Base-by-base conservation (phyloP, 2,113 vertebrate genomes). In the Erythrocercus mccallii region DNA sequence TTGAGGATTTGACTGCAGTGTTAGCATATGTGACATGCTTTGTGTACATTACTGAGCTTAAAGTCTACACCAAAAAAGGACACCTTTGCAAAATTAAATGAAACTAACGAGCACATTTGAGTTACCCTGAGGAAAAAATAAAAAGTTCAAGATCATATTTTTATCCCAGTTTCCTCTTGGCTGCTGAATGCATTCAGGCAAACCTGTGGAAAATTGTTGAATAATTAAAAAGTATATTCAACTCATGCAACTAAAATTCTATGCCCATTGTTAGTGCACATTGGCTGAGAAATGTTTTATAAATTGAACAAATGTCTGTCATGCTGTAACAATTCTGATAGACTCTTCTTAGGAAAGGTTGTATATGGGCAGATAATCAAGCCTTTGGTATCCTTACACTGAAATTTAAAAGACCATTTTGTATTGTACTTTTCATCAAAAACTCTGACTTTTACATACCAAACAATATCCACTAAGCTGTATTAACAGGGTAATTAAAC, bases 401-500 rank as follows among this genome's bases (percentile, higher is more conserved):
- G 33, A 25, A 58, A 78, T 20, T 18, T 50, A 91, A 33, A 70
- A 48, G 42, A 31, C 35, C 13, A 24, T 38, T 88, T 94, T 81
- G 19, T 54, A 20, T 35, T 61, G 38, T 87, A 64, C 72, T 94
- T 74, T 74, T 85, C 70, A 64, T 90, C 60, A 78, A 62, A 56
- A 69, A 7, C 71, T 48, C 11, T 51, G 57, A 74, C 54, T 88
- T 57, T 16, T 70, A 30, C 51, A 56, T 72, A 66, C 22, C 31
- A 70, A 78, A 50, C 12, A 21, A 60, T 71, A 69, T 74, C 47
- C 87, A 73, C 74, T 93, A 90, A 60, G 57, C 51, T 73, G 66
- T 83, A 68, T 95, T 92, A 94, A 71, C 58, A 65, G 73, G 61
- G 38, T 97, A 95, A 96, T 97, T 95, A 97, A 95, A 95, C 92